A percentile compares a stretch with the other conserved stretches of the same genome.
phyloP scores from a whole-genome alignment of 64 coral and sea anemone species.

The Stichodactyla helianthus region DNA sequence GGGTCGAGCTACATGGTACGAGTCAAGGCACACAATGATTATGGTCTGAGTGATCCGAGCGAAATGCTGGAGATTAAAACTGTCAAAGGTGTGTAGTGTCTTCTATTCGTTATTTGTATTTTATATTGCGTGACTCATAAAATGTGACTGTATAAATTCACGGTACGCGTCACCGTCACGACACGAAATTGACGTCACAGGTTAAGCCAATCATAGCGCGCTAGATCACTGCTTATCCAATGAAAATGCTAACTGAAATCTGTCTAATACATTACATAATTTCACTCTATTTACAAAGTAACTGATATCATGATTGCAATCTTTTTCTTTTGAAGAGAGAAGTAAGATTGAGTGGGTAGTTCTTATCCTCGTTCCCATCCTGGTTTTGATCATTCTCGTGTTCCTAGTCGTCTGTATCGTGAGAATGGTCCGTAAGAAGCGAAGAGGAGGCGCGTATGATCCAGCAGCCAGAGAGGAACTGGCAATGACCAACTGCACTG shows the following conservation, averaged over 20 bases:
- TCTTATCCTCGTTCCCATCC: constrained; percentile 51
- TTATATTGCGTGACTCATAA: no score
- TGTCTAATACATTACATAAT: neutral
- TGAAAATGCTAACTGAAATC: no score
- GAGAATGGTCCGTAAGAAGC: constrained; percentile 40
- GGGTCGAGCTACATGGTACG: constrained; percentile 55
- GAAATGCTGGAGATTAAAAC: constrained; percentile 40
- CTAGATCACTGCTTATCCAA: no score
- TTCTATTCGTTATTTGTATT: no score
- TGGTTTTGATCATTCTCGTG: constrained; percentile 49
- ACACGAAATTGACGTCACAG: no score
- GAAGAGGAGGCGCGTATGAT: neutral
- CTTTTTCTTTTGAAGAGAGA: constrained; percentile 29
- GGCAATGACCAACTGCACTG: constrained; percentile 17
- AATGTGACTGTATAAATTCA: neutral
- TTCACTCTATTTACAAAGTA: neutral
- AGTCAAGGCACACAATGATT: constrained; percentile 62
- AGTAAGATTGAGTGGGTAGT: constrained; percentile 34
- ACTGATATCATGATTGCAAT: neutral
- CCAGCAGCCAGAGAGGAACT: neutral
- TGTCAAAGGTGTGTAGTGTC: constrained; percentile 39
- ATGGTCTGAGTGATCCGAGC: constrained; percentile 54
- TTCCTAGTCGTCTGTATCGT: constrained; percentile 21
- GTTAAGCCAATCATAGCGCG: no score
- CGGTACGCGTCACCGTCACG: no score